Percentiles rank a stretch among this genome's conserved stretches.
Evolutionary conservation across 1,140 invertebrate genomes (phyloP).

Genomic region (Ceratitis capitata): DNA sequence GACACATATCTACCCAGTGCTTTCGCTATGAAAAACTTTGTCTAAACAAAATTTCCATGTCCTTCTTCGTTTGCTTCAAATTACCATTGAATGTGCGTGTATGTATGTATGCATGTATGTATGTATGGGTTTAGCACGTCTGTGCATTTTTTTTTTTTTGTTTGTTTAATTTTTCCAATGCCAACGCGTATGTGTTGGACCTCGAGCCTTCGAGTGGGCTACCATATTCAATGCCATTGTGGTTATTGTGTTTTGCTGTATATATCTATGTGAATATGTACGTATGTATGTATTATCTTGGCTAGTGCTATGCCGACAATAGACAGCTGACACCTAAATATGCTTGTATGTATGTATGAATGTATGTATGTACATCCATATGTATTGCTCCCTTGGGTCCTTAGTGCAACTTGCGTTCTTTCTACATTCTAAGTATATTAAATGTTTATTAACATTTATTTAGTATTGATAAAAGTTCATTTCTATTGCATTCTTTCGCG

Average conservation of each 20-base stretch:
- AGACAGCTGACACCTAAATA: background rate
- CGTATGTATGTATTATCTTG: background rate
- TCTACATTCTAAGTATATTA: background rate
- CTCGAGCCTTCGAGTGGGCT: no score
- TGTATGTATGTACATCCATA: no score
- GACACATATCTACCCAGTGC: background rate
- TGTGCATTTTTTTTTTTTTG: no score
- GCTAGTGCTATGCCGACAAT: background rate
- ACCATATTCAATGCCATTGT: conserved; percentile 10
- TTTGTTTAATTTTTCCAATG: no score
- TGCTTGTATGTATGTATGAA: no score
- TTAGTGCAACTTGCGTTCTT: background rate
- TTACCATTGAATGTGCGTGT: background rate
- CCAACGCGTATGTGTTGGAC: no score
- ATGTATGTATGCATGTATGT: background rate
- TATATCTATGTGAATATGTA: background rate
- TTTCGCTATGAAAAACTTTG: background rate
- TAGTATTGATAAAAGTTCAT: background rate
- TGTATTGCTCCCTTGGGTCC: background rate
- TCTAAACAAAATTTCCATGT: background rate
- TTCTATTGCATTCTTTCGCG: background rate
- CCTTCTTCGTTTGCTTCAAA: background rate
- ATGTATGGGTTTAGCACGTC: background rate
- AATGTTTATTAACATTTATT: background rate
- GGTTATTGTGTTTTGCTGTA: background rate